Base-by-base conservation (phyloP, 1,140 invertebrate genomes). In the Phthorimaea operculella region DNA sequence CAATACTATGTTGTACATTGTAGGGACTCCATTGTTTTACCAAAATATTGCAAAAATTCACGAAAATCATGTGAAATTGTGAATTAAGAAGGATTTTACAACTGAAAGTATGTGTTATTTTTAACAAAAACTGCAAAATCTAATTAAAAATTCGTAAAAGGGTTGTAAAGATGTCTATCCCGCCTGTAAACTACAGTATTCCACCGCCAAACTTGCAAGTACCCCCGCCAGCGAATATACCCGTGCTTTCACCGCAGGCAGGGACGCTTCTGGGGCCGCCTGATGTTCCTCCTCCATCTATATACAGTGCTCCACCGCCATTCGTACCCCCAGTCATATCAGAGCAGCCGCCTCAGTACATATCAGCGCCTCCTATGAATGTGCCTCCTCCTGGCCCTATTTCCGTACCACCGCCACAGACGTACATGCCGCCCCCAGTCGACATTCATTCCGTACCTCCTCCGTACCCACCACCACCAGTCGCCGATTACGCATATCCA, bases 161-260 rank as follows among this genome's bases (percentile, higher is more conserved):
- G 10, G 44, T 15, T 47, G 15, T 17, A 47, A 47, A 11, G 3
- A 83, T 80, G 78, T 76, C 78, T 12, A 57, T 71, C 49, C 79
- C 72, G 10, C 71, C 72, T 12, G 42, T 79, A 16, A 63, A 74
- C 45, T 83, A 74, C 36, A 73, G 60, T 47, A 57, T 78, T 4
- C 79, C 80, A 42, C 79, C 79, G 15, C 76, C 76, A 16, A 63
- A 57, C n/a, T 54, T 74, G 42, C 54, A 54, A 42, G 50, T 68
- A 52, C 69, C 72, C 8, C 71, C 72, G 16, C 62, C 67, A 10
- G 54, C 51, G 17, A 28, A 28, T 28, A 28, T 28, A 28, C 6
- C 21, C 2, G 21, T 28, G 21, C 21, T 28, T 28, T 68, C 72
- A 8, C 71, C 72, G 16, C 62, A 65, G 12, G 54, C 51, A 16